A percentile compares a stretch with the other conserved stretches of the same genome.
phyloP scores from a whole-genome alignment of 1,140 invertebrate genomes.

The Drosophila pandora region DNA sequence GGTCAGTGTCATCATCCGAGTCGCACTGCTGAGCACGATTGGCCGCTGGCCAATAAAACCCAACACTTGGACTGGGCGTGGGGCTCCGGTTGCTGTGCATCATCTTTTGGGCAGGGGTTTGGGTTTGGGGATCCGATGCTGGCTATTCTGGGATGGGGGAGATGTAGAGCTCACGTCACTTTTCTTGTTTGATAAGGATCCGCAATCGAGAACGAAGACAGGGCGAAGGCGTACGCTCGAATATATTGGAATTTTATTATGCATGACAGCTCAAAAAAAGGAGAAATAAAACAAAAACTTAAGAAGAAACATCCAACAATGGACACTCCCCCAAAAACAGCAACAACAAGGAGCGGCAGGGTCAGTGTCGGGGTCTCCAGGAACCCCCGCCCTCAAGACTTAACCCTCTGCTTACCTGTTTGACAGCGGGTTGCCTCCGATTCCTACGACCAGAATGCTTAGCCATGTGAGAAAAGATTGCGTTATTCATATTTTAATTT shows the following conservation, averaged over 20 bases:
- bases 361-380: conserved; percentile 32
- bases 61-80: conserved; percentile 49
- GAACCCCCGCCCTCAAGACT: conserved; percentile 3
- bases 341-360: conserved; percentile 46
- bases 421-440: conserved; percentile 71
- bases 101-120: conserved; percentile 50
- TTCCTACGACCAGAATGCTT: conserved; percentile 53
- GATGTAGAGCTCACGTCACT: conserved; percentile 71
- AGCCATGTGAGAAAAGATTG: conserved; percentile 81
- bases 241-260: conserved; percentile 82
- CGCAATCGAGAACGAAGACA: conserved; percentile 67
- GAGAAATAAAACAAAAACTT: conserved; percentile 10
- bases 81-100: conserved; percentile 40
- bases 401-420: conserved; percentile 63
- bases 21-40: conserved; percentile 41
- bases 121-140: conserved; percentile 28
- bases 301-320: conserved; percentile 49
- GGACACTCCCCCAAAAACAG: conserved; percentile 66
- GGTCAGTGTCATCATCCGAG: conserved; percentile 62
- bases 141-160: conserved; percentile 17
- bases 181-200: conserved; percentile 81
- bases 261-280: conserved; percentile 74
- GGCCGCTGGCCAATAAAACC: conserved; percentile 55
- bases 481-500: conserved; percentile 82
- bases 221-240: conserved; percentile 72